phyloP scores from a whole-genome alignment of 2,113 vertebrate species.

The Indicator indicator region DNA sequence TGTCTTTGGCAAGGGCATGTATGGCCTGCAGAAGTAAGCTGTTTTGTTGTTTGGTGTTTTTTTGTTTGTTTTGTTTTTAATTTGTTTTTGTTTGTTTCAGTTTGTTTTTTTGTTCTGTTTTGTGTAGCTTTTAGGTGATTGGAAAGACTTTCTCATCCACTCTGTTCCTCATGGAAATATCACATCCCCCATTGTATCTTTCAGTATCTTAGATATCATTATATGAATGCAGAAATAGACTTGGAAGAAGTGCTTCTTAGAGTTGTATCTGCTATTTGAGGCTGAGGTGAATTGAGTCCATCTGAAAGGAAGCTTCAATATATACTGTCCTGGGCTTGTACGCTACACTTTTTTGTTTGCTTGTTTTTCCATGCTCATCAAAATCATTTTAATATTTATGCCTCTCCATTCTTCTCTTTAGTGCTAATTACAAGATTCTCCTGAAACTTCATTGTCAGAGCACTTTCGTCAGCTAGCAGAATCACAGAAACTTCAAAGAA shows the following conservation, averaged over 20 bases:
- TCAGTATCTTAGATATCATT: not conserved
- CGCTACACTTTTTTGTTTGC: not conserved
- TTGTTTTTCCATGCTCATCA: rapidly evolving
- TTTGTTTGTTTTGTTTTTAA: not conserved
- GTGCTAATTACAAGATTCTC: not conserved
- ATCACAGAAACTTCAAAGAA: not conserved
- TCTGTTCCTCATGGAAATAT: not conserved
- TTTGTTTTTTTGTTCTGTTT: not conserved
- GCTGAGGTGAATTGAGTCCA: not conserved
- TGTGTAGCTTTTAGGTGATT: not conserved
- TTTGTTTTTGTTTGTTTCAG: not conserved
- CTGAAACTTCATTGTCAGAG: not conserved
- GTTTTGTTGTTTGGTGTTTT: not conserved
- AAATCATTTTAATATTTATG: not conserved
- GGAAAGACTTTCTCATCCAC: not conserved
- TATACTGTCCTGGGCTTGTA: not conserved
- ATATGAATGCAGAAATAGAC: not conserved
- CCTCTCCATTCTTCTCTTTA: not conserved
- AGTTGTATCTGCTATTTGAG: not conserved
- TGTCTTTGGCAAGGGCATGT: not conserved
- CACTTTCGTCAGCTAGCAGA: not conserved
- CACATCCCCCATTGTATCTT: not conserved
- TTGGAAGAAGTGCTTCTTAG: not conserved
- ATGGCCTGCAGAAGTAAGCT: not conserved
- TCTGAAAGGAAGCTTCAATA: not conserved